Evolutionary conservation across 1,140 invertebrate species (phyloP).

Genomic region (Philaenus spumarius): DNA sequence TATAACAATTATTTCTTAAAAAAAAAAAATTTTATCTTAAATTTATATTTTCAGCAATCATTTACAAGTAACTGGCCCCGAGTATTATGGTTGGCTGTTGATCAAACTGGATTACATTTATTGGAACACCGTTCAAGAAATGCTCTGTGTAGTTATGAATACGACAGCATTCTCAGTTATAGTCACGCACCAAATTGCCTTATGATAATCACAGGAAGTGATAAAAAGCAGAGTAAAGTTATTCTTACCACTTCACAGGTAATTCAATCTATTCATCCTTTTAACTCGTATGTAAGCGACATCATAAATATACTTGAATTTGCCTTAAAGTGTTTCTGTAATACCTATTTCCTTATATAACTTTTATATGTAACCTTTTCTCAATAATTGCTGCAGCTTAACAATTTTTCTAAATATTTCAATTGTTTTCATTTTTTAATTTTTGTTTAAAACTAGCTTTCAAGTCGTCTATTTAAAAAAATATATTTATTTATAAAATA

Average conservation of each 20-base stretch:
- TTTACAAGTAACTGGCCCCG: slow-evolving; percentile 94
- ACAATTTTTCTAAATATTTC: too few species aligned
- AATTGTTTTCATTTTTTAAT: too few species aligned
- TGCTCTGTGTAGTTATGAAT: slow-evolving; percentile 83
- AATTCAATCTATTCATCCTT: slow-evolving; percentile 19
- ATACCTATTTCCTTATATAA: too few species aligned
- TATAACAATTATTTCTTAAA: too few species aligned
- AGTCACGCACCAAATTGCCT: slow-evolving; percentile 82
- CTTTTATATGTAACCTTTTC: too few species aligned
- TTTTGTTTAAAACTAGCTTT: too few species aligned
- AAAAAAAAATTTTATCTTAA: too few species aligned
- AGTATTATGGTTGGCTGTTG: slow-evolving; percentile 84
- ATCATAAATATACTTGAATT: too few species aligned
- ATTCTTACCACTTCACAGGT: slow-evolving; percentile 82
- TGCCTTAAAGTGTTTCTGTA: too few species aligned
- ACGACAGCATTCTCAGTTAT: slow-evolving; percentile 77
- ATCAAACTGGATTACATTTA: slow-evolving; percentile 88
- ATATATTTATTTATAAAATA: too few species aligned
- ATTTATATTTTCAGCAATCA: slow-evolving; percentile 61
- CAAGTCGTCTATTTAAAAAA: too few species aligned
- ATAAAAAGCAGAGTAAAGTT: slow-evolving; percentile 86
- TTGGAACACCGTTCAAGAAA: slow-evolving; percentile 81
- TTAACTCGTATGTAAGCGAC: neutral
- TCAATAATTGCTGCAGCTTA: too few species aligned
- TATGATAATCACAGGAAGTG: slow-evolving; percentile 82